phyloP scores from a whole-genome alignment of 2,797 vertebrate genomes.

The Champsocephalus gunnari region DNA sequence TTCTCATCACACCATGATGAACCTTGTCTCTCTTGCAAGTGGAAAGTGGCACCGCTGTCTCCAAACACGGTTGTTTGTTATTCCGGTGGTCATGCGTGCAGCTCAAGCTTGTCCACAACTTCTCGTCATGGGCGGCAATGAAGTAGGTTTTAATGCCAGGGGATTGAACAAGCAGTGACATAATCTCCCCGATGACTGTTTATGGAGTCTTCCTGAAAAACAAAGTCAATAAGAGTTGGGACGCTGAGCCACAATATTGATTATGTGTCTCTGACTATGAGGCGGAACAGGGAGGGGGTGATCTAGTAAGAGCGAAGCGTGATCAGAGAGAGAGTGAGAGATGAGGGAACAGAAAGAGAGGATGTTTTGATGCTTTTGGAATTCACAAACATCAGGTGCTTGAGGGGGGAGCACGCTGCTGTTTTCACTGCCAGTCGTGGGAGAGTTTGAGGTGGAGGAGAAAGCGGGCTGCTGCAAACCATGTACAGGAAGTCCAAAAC shows the following conservation, averaged over 20 bases:
- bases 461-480: constrained; percentile 8
- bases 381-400: constrained; percentile 61
- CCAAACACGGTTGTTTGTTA: constrained; percentile 61
- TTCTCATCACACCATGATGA: constrained; percentile 52
- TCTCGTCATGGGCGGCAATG: constrained; percentile 41
- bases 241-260: constrained; percentile 87
- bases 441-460: constrained; percentile 18
- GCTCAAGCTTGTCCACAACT: constrained; percentile 35
- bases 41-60: constrained; percentile 62
- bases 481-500: constrained; percentile 32
- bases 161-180: constrained; percentile 88
- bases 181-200: constrained; percentile 88
- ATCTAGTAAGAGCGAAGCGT: constrained; percentile 20
- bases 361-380: constrained; percentile 44
- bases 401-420: constrained; percentile 32
- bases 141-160: constrained; percentile 82
- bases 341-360: constrained; percentile 18
- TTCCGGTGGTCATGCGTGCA: constrained; percentile 52
- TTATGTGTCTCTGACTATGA: constrained; percentile 90
- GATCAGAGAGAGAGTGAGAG: constrained; percentile 26
- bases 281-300: constrained; percentile 56
- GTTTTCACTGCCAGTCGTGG: constrained; percentile 42
- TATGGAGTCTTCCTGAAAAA: constrained; percentile 91
- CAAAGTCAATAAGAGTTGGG: constrained; percentile 89
- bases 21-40: constrained; percentile 52